Conservation (phyloP, 2,888 invertebrate genomes). For the Molanna angustata region DNA sequence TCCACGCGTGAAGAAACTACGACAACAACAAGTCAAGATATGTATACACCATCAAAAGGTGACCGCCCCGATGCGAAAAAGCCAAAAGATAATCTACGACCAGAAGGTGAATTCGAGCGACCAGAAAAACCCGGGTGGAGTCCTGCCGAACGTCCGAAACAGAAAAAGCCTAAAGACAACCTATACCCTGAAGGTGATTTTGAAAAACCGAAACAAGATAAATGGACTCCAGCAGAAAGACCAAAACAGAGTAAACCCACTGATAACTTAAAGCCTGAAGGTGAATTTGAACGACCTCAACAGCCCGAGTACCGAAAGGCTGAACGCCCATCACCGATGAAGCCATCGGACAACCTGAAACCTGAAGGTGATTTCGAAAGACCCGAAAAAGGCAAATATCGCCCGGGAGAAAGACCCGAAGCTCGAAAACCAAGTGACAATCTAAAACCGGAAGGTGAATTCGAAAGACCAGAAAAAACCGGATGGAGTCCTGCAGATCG, state of each 20-base stretch:
- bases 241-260: conserved; percentile 42
- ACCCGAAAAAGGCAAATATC: conserved; percentile 42
- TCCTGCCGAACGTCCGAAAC: conserved; percentile 40
- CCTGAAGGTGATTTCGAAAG: conserved; percentile 54
- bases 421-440: conserved; percentile 46
- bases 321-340: conserved; percentile 44
- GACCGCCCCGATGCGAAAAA: conserved; percentile 42
- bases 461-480: conserved; percentile 46
- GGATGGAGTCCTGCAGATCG: conserved; percentile 49
- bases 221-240: conserved; percentile 46
- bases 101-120: conserved; percentile 52
- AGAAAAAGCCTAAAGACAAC: conserved; percentile 45
- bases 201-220: conserved; percentile 42
- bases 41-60: conserved; percentile 50
- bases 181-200: conserved; percentile 48
- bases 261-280: conserved; percentile 49
- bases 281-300: conserved; percentile 43
- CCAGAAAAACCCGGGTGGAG: conserved; percentile 35
- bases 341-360: conserved; percentile 50
- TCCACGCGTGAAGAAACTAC: conserved; percentile 55
- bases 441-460: conserved; percentile 54
- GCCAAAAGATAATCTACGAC: conserved; percentile 49
- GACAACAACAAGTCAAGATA: conserved; percentile 66
- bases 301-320: conserved; percentile 41
- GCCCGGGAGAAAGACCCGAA: conserved; percentile 44